Evolutionary conservation across 2,113 vertebrate genomes (phyloP), one percentile per base, ranked within the genome.

Genomic region (Microtus oregoni): DNA sequence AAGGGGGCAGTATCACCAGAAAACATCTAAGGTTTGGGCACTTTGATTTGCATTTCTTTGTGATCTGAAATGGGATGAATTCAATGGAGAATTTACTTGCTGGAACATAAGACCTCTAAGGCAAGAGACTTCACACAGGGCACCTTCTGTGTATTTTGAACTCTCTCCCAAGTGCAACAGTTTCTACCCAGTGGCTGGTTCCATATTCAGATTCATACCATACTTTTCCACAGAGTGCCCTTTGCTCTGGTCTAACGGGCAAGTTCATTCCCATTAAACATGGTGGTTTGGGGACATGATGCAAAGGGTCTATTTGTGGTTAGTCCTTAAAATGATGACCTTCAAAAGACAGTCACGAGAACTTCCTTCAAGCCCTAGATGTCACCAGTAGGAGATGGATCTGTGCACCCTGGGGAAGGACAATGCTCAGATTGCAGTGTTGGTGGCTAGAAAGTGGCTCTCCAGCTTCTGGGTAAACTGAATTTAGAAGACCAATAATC

Each of bases 51-150:
- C 17, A 4, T 58, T 81, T 92, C 68, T 68, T 83, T 70, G 55
- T 77, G 90, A 47, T 38, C 55, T 91, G 35, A 70, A 93, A 90
- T 72, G 75, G 35, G 24, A 28, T 95, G 88, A 93, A 38, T 47
- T 77, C 79, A 30, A 4, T 7, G 70, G 85, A 26, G 50, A 52
- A 67, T 68, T 77, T 52, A 10, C 65, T 90, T 72, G 79, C 58
- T 92, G 94, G 61, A 86, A 75, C 61, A 24, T 22, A 58, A 20
- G 30, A 9, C 38, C 17, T 90, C 86, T 67, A 44, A 76, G 7
- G 73, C 82, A 38, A 52, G 61, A 65, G 44, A 50, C 86, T 11
- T 26, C 61, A 55, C 63, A 8, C 12, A 0, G 7, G 3, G 0
- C 17, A 4, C 26, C 41, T 89, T 89, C 50, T 26, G 0, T 63